Conservation (phyloP, 2,888 invertebrate genomes). For the Helobdella robusta region DNA sequence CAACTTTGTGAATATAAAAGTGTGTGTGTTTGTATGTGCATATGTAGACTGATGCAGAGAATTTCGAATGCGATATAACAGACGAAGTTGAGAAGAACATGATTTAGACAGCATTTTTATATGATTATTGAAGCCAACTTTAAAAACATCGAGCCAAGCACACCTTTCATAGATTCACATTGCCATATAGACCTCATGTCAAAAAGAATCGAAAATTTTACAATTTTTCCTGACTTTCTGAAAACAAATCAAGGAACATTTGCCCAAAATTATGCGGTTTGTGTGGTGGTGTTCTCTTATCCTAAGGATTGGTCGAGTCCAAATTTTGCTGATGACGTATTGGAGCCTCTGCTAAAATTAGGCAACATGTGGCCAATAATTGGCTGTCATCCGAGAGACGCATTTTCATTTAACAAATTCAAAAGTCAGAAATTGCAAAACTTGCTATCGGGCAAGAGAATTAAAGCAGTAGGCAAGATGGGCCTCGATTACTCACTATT, state of each 20-base stretch:
- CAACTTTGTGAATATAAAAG: too few relatives aligned
- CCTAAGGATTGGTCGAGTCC: conserved; percentile 38
- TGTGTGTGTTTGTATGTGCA: too few relatives aligned
- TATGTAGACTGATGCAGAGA: too few relatives aligned
- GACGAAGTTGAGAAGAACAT: too few relatives aligned
- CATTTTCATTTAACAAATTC: conserved; percentile 37
- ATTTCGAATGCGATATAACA: too few relatives aligned
- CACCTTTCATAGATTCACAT: conserved; percentile 46
- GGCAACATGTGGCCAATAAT: conserved; percentile 43
- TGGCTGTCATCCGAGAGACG: conserved; percentile 47
- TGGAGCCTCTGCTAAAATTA: conserved; percentile 38
- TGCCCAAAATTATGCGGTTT: conserved; percentile 47
- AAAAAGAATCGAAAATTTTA: conserved; percentile 37
- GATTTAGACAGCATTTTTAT: too few relatives aligned
- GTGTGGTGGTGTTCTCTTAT: conserved; percentile 51
- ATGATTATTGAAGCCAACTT: too few relatives aligned
- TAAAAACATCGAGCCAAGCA: too few relatives aligned
- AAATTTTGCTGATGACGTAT: too few relatives aligned
- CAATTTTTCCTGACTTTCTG: conserved; percentile 39
- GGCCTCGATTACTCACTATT: conserved; percentile 51
- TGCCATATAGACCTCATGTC: conserved; percentile 50
- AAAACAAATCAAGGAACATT: conserved; percentile 40
- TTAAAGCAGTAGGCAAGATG: conserved; percentile 52
- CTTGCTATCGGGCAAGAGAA: conserved; percentile 40
- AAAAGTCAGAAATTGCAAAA: conserved; percentile 36